Base-by-base conservation (phyloP, 2,888 invertebrate genomes). In the Machimus atricapillus region DNA sequence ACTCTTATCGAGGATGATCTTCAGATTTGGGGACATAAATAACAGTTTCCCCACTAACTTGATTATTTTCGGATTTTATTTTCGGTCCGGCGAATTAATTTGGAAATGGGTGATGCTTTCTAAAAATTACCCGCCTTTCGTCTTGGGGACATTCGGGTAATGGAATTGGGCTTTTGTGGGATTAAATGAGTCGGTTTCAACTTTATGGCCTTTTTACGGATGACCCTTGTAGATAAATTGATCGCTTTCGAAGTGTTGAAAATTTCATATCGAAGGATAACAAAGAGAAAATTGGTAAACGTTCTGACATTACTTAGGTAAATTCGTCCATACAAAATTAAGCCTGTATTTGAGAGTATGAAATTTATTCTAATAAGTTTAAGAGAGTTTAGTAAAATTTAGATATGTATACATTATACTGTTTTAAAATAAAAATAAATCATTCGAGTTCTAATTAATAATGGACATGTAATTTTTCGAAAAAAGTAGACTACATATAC, bases 1-100 rank as follows among this genome's bases (percentile, higher is more conserved):
- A 37, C 83, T 83, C 23, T 73, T 83, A 83, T 83, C 40, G n/a
- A 27, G 83, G 83, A 83, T 83, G 66, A 83, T 83, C 83, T 58
- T 37, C 43, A 37, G 83, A 46, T 66, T 83, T 83, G 23, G 83
- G 40, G 34, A 73, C 66, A 83, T 83, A 66, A 83, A 73, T 40
- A 73, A 83, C 58, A 83, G 19, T 83, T 83, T 31, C 66, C 27
- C 37, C 31, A 81, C 56, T 81, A 56, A 81, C 81, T 52, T 40
- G 81, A 81, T 81, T 81, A 81, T 56, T 81, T 31, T 52, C 56
- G 78, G 43, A 78, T 78, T 78, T 78, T 78, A 78, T 78, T 78
- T 78, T 78, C 23, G 78, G 37, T 43, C 40, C 7, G 12, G 66
- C 43, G 14, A 78, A 43, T 78, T 78, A 78, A 78, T 78, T 43